A percentile compares a stretch with the other conserved stretches of the same genome.
These are phyloP conservation scores for Herminia tarsipennalis DNA, from an alignment of 2,888 invertebrate genomes.

Conservation along the genomic window DNA sequence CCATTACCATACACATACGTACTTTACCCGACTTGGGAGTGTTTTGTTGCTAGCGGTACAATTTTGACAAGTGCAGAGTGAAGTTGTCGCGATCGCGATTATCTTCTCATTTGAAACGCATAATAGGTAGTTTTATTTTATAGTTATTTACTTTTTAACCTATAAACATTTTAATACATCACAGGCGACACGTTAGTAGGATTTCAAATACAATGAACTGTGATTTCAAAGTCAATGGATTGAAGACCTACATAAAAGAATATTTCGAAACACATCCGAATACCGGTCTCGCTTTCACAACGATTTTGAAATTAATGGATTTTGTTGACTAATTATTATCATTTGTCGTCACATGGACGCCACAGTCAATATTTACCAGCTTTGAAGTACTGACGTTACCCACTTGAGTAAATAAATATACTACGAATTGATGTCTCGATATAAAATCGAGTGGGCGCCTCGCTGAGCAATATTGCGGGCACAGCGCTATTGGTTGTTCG, in stretches of 20 bases:
- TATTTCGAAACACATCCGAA: slow-evolving; percentile 13
- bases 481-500: slow-evolving; percentile 14
- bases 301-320: slow-evolving; percentile 33
- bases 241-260: slow-evolving; percentile 10
- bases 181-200: too few relatives aligned
- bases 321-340: slow-evolving; percentile 31
- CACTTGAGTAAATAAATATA: slow-evolving; percentile 41
- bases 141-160: too few relatives aligned
- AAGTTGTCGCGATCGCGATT: too few relatives aligned
- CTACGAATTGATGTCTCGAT: slow-evolving; percentile 25
- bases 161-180: too few relatives aligned
- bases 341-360: slow-evolving; percentile 35
- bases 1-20: too few relatives aligned
- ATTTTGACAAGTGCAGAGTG: too few relatives aligned
- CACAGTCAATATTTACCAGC: slow-evolving; percentile 40
- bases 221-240: slow-evolving; percentile 6
- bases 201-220: not conserved
- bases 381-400: slow-evolving; percentile 40
- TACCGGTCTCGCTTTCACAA: slow-evolving; percentile 11
- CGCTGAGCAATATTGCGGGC: slow-evolving; percentile 19
- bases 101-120: too few relatives aligned
- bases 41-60: too few relatives aligned
- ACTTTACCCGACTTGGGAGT: too few relatives aligned
- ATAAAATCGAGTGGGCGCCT: slow-evolving; percentile 38
- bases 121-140: too few relatives aligned